phyloP scores from a whole-genome alignment of 1,140 invertebrate species.

The Euwallacea similis region DNA sequence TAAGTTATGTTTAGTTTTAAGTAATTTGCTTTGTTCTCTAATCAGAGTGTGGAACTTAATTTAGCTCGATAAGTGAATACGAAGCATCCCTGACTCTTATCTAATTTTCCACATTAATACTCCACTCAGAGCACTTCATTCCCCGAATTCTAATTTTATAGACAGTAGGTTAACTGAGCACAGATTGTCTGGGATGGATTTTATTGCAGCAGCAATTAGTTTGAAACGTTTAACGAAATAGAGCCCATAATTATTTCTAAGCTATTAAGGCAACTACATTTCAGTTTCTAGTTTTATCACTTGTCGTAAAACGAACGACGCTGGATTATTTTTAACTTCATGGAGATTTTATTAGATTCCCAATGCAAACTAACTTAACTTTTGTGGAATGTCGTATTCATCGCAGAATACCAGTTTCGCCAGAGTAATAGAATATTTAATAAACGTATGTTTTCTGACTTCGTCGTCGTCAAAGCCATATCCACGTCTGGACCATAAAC shows the following conservation, averaged over 20 bases:
- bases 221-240: conserved; percentile 6
- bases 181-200: conserved; percentile 3
- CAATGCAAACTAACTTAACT: too few relatives aligned
- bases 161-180: neutral
- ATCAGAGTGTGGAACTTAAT: too few relatives aligned
- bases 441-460: conserved; percentile 2
- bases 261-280: too few relatives aligned
- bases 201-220: neutral
- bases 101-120: too few relatives aligned
- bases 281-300: neutral
- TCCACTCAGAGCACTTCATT: neutral
- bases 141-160: conserved; percentile 2
- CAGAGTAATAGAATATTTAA: neutral
- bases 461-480: conserved; percentile 6
- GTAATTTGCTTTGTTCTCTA: too few relatives aligned
- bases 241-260: too few relatives aligned
- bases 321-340: neutral
- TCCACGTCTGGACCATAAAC: conserved; percentile 10
- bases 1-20: too few relatives aligned
- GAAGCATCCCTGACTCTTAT: too few relatives aligned
- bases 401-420: too few relatives aligned
- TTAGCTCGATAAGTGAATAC: too few relatives aligned
- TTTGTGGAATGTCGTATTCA: too few relatives aligned
- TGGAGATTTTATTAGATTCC: too few relatives aligned
- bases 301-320: neutral